Conservation (phyloP, 2,113 vertebrate genomes). For the Tauraco erythrolophus region DNA sequence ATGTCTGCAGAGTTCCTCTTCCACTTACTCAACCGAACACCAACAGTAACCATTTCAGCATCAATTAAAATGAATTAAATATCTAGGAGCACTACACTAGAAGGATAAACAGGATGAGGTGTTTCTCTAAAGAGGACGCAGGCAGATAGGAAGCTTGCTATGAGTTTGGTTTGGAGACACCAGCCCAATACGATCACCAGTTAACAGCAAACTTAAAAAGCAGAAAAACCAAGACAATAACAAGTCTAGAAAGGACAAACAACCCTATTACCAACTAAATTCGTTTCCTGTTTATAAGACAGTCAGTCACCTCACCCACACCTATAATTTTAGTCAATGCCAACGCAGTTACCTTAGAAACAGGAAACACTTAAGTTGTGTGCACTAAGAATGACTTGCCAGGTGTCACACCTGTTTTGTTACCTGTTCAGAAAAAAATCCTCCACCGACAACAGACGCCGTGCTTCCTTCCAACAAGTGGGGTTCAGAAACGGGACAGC, state of each 20-base stretch:
- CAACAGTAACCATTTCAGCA: neutral
- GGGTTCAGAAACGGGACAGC: neutral
- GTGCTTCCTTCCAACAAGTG: neutral
- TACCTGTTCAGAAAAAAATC: neutral
- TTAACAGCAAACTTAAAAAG: neutral
- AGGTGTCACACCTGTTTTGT: neutral
- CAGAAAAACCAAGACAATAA: neutral
- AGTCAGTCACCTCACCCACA: neutral
- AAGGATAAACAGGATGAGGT: neutral
- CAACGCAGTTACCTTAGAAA: neutral
- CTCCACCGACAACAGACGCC: neutral
- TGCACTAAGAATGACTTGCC: neutral
- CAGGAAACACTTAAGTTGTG: neutral
- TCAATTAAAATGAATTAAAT: neutral
- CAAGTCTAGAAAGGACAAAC: neutral
- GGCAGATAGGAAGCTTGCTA: neutral
- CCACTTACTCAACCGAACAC: neutral
- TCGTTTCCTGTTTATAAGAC: slow-evolving; percentile 14
- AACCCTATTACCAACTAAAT: neutral
- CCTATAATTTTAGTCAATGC: neutral
- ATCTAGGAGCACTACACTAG: neutral
- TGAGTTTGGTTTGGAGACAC: neutral
- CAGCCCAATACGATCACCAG: neutral
- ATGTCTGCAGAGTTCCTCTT: neutral
- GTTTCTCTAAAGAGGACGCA: neutral